Evolutionary conservation across 2,113 vertebrate species (phyloP).

Genomic region (Mustela lutreola): DNA sequence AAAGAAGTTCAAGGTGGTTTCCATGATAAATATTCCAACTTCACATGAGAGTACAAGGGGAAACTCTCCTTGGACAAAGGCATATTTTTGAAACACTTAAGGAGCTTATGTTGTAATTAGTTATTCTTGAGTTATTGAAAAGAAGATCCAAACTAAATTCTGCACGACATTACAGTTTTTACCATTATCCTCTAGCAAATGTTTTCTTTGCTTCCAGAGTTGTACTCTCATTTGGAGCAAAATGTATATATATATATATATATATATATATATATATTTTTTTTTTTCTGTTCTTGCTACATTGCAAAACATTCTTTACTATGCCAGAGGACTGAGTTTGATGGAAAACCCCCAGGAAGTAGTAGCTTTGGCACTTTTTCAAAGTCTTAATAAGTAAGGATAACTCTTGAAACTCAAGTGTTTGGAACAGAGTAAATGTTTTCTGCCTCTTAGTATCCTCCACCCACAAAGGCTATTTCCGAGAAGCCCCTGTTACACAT

Average conservation of each 20-base stretch:
- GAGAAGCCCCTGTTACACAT: constrained; percentile 4
- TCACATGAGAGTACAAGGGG: not conserved
- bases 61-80: not conserved
- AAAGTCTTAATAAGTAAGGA: not conserved
- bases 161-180: not conserved
- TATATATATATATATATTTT: too few species aligned
- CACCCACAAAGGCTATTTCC: not conserved
- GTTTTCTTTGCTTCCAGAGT: not conserved
- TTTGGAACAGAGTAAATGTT: not conserved
- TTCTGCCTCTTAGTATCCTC: not conserved
- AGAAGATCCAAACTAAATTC: not conserved
- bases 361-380: not conserved
- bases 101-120: not conserved
- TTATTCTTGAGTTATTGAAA: not conserved
- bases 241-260: not conserved
- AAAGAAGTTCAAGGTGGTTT: not conserved
- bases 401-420: not conserved
- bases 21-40: not conserved
- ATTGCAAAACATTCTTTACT: not conserved
- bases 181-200: not conserved
- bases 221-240: not conserved
- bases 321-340: not conserved
- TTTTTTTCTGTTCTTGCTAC: not conserved
- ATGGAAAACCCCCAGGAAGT: not conserved
- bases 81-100: not conserved